Base-by-base conservation (phyloP, 2,797 vertebrate genomes). In the Megaceryle alcyon region DNA sequence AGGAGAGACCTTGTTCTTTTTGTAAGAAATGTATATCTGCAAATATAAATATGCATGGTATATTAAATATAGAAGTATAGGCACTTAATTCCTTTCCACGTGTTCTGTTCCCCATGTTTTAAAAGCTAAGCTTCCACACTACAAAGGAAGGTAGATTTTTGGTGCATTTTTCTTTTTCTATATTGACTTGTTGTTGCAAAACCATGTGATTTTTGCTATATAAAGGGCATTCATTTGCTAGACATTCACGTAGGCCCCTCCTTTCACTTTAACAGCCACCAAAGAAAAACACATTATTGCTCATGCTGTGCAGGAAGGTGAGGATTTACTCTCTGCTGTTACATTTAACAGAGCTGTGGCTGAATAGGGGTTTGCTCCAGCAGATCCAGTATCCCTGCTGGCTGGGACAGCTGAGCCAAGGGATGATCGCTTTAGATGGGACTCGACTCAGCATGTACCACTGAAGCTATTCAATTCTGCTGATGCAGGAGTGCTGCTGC, bases 121-220 rank as follows among this genome's bases (percentile, higher is more conserved):
- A 71, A 86, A 89, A 75, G 56, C 77, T 88, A 84, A 87, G 63
- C 75, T 96, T 96, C 82, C 68, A 46, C 77, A 54, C 33, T 60
- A 19, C 53, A 60, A 89, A 88, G 79, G 43, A 86, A 87, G 81
- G 56, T 75, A 82, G 82, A 77, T 92, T 94, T 65, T 56, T 35
- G 82, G 88, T 60, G 81, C 94, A 68, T 91, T 88, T 92, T 82
- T 80, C 79, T 92, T 94, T 91, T 95, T 83, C 90, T 90, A 7
- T 57, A 69, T 64, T 84, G 83, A 80, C 61, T 59, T 81, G 43
- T 69, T 83, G 14, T 43, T 93, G 56, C 43, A 89, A 84, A 68
- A 10, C 12, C 39, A 7, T 26, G 14, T 73, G 61, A 49, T 90
- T 90, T 90, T 66, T 86, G 72, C 77, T n/a, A 3, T n/a, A 63